phyloP scores from a whole-genome alignment of 2,888 invertebrate species.

The Leptopilina drosophilae region DNA sequence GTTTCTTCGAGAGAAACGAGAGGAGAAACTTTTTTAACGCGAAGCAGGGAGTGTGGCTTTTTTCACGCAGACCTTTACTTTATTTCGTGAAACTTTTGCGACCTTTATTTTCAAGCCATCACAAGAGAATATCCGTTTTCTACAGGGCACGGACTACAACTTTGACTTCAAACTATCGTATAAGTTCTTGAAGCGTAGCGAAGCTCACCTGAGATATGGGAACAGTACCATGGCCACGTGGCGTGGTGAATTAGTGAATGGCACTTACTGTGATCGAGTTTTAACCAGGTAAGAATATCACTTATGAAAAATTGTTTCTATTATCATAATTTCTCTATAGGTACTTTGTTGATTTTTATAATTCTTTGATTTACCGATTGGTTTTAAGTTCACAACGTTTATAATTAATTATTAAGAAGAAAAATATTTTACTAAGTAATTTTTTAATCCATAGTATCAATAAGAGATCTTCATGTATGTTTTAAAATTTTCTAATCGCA shows the following conservation, averaged over 20 bases:
- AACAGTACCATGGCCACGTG: conserved; percentile 85
- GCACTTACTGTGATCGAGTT: conserved; percentile 89
- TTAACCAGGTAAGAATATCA: conserved; percentile 79
- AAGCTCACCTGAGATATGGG: conserved; percentile 87
- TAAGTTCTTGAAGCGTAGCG: conserved; percentile 87
- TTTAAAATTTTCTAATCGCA: too few relatives aligned
- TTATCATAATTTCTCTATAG: neutral
- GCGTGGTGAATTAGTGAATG: conserved; percentile 86
- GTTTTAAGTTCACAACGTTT: too few relatives aligned
- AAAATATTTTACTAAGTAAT: too few relatives aligned
- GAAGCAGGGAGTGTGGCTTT: conserved; percentile 33
- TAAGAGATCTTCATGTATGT: too few relatives aligned
- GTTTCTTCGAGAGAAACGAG: neutral
- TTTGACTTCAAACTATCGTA: conserved; percentile 91
- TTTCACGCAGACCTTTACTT: conserved; percentile 23
- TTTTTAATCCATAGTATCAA: too few relatives aligned
- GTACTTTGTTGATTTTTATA: too few relatives aligned
- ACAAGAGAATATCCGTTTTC: conserved; percentile 55
- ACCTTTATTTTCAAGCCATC: conserved; percentile 36
- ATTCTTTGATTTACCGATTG: too few relatives aligned
- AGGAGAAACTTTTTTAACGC: conserved; percentile 11
- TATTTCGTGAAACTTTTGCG: conserved; percentile 19
- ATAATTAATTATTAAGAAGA: too few relatives aligned
- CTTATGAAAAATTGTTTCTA: neutral
- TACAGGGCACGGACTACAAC: conserved; percentile 86